A percentile compares a stretch with the other conserved stretches of the same genome.
Conservation (phyloP, 1,140 invertebrate genomes). For the Tetragonula clypearis region DNA sequence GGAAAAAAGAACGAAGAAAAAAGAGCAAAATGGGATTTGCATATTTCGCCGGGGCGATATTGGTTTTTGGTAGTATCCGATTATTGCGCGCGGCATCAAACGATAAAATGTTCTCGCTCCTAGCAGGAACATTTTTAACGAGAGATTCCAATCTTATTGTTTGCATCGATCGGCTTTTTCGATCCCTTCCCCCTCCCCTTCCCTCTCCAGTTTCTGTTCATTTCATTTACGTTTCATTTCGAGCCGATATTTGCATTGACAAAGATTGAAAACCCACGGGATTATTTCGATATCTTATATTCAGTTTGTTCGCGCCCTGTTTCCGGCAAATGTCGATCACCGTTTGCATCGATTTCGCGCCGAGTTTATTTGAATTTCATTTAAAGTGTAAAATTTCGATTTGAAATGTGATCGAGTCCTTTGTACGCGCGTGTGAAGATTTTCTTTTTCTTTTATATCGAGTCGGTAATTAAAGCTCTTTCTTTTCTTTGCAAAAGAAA, state of each 20-base stretch:
- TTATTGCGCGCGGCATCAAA: background rate
- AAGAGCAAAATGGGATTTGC: slow-evolving; percentile 32
- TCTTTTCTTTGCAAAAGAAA: too few species aligned
- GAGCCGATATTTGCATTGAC: background rate
- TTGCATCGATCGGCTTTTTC: too few species aligned
- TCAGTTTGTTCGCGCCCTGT: background rate
- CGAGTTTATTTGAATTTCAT: background rate
- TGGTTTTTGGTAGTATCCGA: slow-evolving; percentile 10
- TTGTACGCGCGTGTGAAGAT: background rate
- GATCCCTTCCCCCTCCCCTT: background rate
- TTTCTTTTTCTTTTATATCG: too few species aligned
- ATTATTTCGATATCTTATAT: background rate
- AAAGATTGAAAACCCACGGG: background rate
- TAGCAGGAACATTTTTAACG: background rate
- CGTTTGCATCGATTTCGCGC: background rate
- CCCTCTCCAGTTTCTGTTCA: too few species aligned
- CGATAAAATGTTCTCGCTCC: slow-evolving; percentile 5
- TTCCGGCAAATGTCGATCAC: background rate
- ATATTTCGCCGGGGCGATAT: slow-evolving; percentile 22
- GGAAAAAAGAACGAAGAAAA: background rate
- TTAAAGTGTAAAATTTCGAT: background rate
- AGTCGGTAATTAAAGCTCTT: too few species aligned
- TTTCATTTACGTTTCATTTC: background rate
- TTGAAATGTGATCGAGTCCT: background rate
- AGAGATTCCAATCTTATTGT: slow-evolving; percentile 13